Conservation (phyloP, 2,888 invertebrate species). For the Morinoia aosen region DNA sequence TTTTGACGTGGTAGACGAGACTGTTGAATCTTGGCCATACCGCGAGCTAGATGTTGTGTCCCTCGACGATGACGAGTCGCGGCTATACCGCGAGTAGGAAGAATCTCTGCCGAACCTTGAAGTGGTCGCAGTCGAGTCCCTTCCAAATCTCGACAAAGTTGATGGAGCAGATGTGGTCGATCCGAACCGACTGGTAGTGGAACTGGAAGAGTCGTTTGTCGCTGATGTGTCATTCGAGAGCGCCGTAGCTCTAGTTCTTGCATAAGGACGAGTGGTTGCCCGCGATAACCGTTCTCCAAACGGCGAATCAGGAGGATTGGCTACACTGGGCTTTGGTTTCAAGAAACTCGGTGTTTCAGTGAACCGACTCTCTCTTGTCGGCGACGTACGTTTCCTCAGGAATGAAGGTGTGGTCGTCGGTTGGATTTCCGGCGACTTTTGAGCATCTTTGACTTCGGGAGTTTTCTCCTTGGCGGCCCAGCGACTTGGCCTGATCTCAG, state of each 20-base stretch:
- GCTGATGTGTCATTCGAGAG: conserved; percentile 1
- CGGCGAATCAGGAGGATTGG: not conserved
- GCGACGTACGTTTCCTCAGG: conserved; percentile 6
- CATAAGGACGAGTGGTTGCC: not conserved
- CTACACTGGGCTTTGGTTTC: not conserved
- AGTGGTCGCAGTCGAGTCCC: not conserved
- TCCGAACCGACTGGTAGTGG: not conserved
- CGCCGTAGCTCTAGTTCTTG: not conserved
- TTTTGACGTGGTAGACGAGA: not conserved
- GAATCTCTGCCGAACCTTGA: conserved; percentile 14
- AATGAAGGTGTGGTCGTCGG: not conserved
- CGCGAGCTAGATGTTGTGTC: not conserved
- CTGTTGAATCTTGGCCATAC: not conserved
- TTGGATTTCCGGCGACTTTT: conserved; percentile 14
- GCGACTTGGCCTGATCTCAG: not conserved
- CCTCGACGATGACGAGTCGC: not conserved
- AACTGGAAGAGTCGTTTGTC: not conserved
- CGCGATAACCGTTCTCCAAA: conserved; percentile 35
- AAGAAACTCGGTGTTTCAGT: conserved; percentile 46
- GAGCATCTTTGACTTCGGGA: conserved; percentile 21
- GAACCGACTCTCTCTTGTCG: conserved; percentile 13
- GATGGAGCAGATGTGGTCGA: not conserved
- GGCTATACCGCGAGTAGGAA: conserved; percentile 31
- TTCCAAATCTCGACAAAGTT: not conserved
- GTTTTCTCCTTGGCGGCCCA: conserved; percentile 7